Evolutionary conservation across 2,113 vertebrate species (phyloP).

Genomic region (Cryptotis parvus): DNA sequence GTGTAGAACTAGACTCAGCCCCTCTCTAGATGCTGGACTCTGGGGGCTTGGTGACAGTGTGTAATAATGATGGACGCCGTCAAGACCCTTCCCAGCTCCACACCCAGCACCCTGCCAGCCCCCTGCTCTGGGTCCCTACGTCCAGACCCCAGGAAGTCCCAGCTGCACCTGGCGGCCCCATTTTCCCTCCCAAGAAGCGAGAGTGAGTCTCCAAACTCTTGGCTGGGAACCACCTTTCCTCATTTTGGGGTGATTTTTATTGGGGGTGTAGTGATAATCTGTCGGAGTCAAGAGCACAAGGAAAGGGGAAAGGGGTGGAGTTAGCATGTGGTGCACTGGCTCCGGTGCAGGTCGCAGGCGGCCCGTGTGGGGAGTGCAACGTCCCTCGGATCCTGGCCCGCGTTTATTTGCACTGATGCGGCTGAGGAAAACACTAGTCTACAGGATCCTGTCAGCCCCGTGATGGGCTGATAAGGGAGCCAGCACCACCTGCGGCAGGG

Average conservation of each 20-base stretch:
- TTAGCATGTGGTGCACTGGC: constrained; percentile 44
- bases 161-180: no score
- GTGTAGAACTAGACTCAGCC: not conserved
- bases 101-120: not conserved
- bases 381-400: constrained; percentile 55
- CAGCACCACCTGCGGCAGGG: not conserved
- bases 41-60: no score
- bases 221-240: not conserved
- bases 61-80: no score
- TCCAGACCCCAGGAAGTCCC: no score
- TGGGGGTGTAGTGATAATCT: constrained; percentile 58
- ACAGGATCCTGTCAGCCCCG: constrained; percentile 17
- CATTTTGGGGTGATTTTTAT: not conserved
- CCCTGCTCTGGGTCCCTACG: not conserved
- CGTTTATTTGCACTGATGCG: constrained; percentile 81
- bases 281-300: constrained; percentile 65
- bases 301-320: constrained; percentile 31
- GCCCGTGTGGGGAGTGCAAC: constrained; percentile 15
- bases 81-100: accelerated
- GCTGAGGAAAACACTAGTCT: constrained; percentile 59
- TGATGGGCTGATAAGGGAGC: constrained; percentile 69
- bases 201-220: constrained; percentile 5
- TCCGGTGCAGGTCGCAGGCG: constrained; percentile 35
- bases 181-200: not conserved
- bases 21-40: not conserved